phyloP scores from a whole-genome alignment of 2,113 vertebrate species.

The Corythornis cristatus region DNA sequence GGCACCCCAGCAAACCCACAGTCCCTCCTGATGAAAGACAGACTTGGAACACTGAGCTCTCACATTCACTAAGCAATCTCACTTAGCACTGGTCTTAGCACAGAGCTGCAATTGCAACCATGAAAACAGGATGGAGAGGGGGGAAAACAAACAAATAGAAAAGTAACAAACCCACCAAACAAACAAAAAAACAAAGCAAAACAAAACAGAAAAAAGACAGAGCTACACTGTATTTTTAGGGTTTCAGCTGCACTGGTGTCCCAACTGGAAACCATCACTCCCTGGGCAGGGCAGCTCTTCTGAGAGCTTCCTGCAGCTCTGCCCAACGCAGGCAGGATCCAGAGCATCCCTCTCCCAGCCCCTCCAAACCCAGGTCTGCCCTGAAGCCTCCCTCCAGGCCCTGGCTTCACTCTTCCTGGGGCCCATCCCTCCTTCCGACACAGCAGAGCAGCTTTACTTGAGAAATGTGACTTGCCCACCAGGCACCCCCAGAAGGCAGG shows the following conservation, averaged over 20 bases:
- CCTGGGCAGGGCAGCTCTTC: not conserved
- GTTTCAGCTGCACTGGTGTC: not conserved
- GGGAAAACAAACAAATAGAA: not conserved
- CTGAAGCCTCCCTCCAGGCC: not conserved
- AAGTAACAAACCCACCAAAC: not conserved
- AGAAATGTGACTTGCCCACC: not conserved
- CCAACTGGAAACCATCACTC: not conserved
- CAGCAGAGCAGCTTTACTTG: not conserved
- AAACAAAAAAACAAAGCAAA: not conserved
- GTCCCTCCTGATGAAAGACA: not conserved
- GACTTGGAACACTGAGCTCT: not conserved
- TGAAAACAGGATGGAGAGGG: not conserved
- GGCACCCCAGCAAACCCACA: not conserved
- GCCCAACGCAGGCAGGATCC: not conserved
- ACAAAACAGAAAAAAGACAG: not conserved
- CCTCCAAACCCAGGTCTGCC: not conserved
- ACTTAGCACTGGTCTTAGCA: accelerated
- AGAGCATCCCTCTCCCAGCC: not conserved
- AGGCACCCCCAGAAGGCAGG: not conserved
- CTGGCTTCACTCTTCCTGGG: not conserved
- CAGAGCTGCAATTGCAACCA: not conserved
- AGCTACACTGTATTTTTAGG: not conserved
- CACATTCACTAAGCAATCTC: not conserved
- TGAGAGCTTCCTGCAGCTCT: not conserved
- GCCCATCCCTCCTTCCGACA: not conserved